Base-by-base conservation (phyloP, 2,797 vertebrate genomes). In the Parotocinclus haroldoi region DNA sequence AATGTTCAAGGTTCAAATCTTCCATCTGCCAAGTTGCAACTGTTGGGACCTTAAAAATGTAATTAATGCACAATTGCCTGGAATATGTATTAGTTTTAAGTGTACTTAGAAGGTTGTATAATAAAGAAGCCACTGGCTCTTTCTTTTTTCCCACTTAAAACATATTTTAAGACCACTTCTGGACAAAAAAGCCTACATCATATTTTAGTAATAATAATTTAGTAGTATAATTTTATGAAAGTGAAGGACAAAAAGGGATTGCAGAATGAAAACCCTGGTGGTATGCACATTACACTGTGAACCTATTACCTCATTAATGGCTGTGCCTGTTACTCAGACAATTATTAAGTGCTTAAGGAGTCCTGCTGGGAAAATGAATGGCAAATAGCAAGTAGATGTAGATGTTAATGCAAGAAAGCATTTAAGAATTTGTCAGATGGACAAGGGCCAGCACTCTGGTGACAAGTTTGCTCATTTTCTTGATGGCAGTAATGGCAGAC, bases 391-490 rank as follows among this genome's bases (percentile, higher is more conserved):
- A 52, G 38, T 38, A 70, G 50, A 63, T 63, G 63, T 63, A 46
- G 53, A 63, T 54, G 63, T 49, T 70, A 66, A 75, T 58, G 13
- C 11, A 4, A 42, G 14, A 51, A 60, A 14, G 44, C 56, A 48
- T 55, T 73, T 61, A 59, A 69, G 19, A 60, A 69, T 53, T 50
- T 58, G 60, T 70, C 14, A 63, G 58, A 63, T 37, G 60, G 53
- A 64, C 60, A 64, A 17, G 63, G 10, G 37, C 44, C 63, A 44
- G 53, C 18, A 10, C 36, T n/a, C 13, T 11, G 36, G 51, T 19
- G 11, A 10, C 4, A 40, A 12, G 19, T 17, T 61, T 17, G 16
- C 27, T 60, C 54, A 37, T 57, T 39, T 52, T 70, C 39, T 11
- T 37, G 9, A n/a, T 7, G 9, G 17, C 27, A 27, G 45, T 36